phyloP scores from a whole-genome alignment of 2,888 invertebrate species.

The Cetonia aurata region DNA sequence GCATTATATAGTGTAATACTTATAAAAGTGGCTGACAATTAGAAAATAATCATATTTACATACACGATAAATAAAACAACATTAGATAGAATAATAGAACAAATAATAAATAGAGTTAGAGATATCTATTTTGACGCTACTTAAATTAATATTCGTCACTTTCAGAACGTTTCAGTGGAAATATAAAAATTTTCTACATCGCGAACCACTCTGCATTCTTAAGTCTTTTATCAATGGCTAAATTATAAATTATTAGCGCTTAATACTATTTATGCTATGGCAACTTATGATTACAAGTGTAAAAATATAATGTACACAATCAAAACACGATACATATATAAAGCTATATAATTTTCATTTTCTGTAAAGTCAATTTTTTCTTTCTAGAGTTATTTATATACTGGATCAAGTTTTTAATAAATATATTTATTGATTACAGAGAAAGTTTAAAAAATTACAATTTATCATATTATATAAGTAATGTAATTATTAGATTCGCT shows the following conservation, averaged over 20 bases:
- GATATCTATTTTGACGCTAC: neutral
- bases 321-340: conserved; percentile 23
- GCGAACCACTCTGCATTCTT: conserved; percentile 18
- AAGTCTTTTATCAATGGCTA: conserved; percentile 46
- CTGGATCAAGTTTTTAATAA: conserved; percentile 8
- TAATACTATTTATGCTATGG: conserved; percentile 44
- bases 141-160: no score
- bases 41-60: neutral
- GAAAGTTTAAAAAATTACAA: neutral
- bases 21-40: conserved; percentile 19
- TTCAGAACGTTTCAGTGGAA: neutral
- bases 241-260: conserved; percentile 44
- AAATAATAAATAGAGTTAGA: neutral
- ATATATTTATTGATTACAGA: conserved; percentile 25
- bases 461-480: neutral
- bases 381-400: neutral
- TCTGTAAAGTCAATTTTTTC: neutral
- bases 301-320: conserved; percentile 42
- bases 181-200: conserved; percentile 7
- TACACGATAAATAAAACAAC: neutral
- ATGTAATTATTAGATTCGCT: neutral
- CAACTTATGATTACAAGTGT: conserved; percentile 44
- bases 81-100: neutral
- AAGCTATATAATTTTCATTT: conserved; percentile 36
- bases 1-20: conserved; percentile 33